Evolutionary conservation across 2,888 invertebrate genomes (phyloP).

Genomic region (Macrosoma leucophasiata): DNA sequence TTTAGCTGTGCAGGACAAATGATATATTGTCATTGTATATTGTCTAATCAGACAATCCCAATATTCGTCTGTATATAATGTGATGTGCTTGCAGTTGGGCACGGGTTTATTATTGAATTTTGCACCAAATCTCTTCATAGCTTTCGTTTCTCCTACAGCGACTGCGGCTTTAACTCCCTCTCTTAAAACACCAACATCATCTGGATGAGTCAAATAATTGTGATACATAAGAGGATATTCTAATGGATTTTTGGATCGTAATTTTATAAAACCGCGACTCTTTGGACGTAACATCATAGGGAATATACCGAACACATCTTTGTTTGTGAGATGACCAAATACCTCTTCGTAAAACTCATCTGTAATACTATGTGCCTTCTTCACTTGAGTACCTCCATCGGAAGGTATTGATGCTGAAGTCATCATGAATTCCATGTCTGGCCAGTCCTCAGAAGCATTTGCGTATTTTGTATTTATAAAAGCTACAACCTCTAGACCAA

Average conservation of each 20-base stretch:
- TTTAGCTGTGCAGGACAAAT: slow-evolving; percentile 88
- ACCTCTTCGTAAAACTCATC: slow-evolving; percentile 88
- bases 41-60: slow-evolving; percentile 90
- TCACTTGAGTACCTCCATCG: slow-evolving; percentile 88
- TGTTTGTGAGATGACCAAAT: slow-evolving; percentile 81
- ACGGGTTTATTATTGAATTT: slow-evolving; percentile 82
- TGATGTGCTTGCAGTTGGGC: slow-evolving; percentile 89
- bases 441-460: slow-evolving; percentile 91
- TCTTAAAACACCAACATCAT: slow-evolving; percentile 87
- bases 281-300: slow-evolving; percentile 94
- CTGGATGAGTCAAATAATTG: slow-evolving; percentile 92
- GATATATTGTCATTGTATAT: slow-evolving; percentile 92
- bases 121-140: slow-evolving; percentile 87
- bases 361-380: slow-evolving; percentile 86
- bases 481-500: slow-evolving; percentile 91
- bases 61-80: slow-evolving; percentile 87
- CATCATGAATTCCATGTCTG: slow-evolving; percentile 94
- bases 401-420: slow-evolving; percentile 88
- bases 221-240: slow-evolving; percentile 92
- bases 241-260: slow-evolving; percentile 81
- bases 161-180: slow-evolving; percentile 92
- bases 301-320: slow-evolving; percentile 87
- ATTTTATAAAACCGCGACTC: slow-evolving; percentile 86
- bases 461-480: slow-evolving; percentile 93
- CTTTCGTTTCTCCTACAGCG: slow-evolving; percentile 85